phyloP scores from a whole-genome alignment of 2,113 vertebrate species.

The Coturnix japonica region DNA sequence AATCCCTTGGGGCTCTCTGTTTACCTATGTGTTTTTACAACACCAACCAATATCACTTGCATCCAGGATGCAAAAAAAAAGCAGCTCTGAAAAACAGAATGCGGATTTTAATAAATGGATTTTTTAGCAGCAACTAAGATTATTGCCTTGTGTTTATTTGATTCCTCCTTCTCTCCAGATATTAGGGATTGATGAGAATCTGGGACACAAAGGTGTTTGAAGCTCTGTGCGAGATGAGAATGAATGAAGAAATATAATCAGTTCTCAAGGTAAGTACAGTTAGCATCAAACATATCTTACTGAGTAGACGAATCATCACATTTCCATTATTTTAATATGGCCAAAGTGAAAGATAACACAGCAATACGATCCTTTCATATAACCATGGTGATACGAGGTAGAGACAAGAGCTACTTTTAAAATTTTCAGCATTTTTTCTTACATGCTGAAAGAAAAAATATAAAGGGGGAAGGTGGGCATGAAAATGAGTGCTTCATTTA shows the following conservation, averaged over 20 bases:
- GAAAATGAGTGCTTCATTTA: neutral
- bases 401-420: neutral
- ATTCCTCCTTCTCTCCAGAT: constrained; percentile 9
- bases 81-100: neutral
- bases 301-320: neutral
- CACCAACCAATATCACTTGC: neutral
- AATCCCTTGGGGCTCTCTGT: neutral
- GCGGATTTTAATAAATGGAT: constrained; percentile 26
- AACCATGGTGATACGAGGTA: constrained; percentile 11
- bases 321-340: constrained; percentile 44
- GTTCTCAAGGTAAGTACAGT: neutral
- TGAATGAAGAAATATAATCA: neutral
- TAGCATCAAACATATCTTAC: constrained; percentile 15
- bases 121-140: neutral
- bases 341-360: neutral
- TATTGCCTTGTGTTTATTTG: constrained; percentile 9
- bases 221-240: neutral
- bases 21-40: neutral
- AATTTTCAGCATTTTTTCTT: neutral
- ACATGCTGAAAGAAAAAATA: neutral
- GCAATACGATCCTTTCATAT: neutral
- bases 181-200: constrained; percentile 28
- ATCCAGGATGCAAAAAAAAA: constrained; percentile 5
- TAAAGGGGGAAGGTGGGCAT: neutral
- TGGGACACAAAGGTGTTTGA: neutral